Base-by-base conservation (phyloP, 1,140 invertebrate species). In the Bombus balteatus region DNA sequence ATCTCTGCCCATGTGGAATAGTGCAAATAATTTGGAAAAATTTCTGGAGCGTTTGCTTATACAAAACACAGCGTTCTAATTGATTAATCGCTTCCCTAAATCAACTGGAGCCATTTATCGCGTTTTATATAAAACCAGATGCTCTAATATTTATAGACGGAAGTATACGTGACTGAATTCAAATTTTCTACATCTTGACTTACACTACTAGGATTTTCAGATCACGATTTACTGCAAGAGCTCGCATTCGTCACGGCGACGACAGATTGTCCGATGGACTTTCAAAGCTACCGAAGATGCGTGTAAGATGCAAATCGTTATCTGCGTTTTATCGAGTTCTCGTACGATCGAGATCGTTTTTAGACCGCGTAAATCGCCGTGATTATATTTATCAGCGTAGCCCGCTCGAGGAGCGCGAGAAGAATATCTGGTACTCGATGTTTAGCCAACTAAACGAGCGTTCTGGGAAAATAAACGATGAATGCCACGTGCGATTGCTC, bases 401-500 rank as follows among this genome's bases (percentile, higher is more conserved):
- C 47, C 22, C 79, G 68, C 71, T 78, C 47, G 47, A 70, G n/a
- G n/a, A 37, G 66, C 71, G 66, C 68, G n/a, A 37, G 41, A 41
- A 18, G 41, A 82, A 62, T 78, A 74, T 81, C 70, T 53, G 73
- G 68, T 32, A 74, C 83, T 89, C 77, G 70, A 34, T 82, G 59
- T 59, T 75, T 47, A 53, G 68, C 59, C 70, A 75, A 82, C 59
- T 41, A 70, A 32, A 22, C 32, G 34, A 57, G 18, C 10, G 34
- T 78, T 62, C 74, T 47, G 72, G 13, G 53, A 87, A 90, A 87
- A 85, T 87, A 90, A 89, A 89, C 70, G 18, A 18, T 28, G 18
- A 18, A 12, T 71, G 47, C 78, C 87, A 85, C 43, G 78, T 72
- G 76, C n/a, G 59, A 68, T 73, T 59, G 47, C n/a, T 53, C 25